Percentiles rank a stretch among this genome's conserved stretches.
These are phyloP conservation scores for Lepidostoma basale DNA, from an alignment of 1,140 invertebrate species.

Conservation along the genomic window DNA sequence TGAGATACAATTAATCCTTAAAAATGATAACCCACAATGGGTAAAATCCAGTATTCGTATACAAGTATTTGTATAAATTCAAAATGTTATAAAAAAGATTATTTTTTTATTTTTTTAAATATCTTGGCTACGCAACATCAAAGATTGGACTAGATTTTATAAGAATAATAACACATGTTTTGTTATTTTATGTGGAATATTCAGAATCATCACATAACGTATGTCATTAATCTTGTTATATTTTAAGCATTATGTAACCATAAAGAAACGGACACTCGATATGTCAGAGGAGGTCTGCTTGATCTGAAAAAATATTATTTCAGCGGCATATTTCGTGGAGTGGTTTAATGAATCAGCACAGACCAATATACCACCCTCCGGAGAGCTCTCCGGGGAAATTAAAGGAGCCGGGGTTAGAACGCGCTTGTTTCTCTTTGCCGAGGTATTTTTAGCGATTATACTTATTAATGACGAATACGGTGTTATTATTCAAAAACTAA, in stretches of 20 bases:
- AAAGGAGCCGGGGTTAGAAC: neutral
- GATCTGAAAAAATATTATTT: conserved; percentile 14
- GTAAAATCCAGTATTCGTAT: no score
- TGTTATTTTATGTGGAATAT: no score
- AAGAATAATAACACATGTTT: no score
- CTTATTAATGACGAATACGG: neutral
- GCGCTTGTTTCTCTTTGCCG: neutral
- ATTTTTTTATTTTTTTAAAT: no score
- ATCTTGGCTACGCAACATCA: no score
- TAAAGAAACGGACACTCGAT: conserved; percentile 5
- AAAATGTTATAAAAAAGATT: no score
- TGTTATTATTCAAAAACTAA: conserved; percentile 2
- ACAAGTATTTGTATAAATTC: no score
- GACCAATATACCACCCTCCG: neutral
- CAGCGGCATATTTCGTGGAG: neutral
- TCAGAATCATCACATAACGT: no score
- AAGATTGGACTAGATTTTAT: no score
- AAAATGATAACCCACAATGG: no score
- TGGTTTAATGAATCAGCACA: conserved; percentile 16
- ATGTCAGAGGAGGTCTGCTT: neutral
- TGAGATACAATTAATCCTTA: no score
- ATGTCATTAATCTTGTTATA: conserved; percentile 3
- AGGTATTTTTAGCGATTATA: neutral
- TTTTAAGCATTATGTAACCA: neutral
- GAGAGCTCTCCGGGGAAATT: neutral